Percentiles rank a stretch among this genome's conserved stretches.
Evolutionary conservation across 2,797 vertebrate species (phyloP).

Genomic region (Channa striata): DNA sequence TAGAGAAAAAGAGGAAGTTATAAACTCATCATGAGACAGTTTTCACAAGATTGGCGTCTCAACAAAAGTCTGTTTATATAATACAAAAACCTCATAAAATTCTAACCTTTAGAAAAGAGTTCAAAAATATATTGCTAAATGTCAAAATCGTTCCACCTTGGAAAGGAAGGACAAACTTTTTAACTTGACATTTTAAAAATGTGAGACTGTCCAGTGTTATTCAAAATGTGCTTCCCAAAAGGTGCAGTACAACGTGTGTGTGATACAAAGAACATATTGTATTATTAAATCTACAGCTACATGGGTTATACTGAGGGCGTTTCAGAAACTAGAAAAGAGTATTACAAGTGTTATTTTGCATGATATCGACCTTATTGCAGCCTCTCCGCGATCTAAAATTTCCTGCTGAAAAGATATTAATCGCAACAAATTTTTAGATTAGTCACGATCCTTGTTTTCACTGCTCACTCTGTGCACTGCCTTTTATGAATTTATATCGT

Average conservation of each 20-base stretch:
- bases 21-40: not conserved
- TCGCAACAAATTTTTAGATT: constrained; percentile 2
- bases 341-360: not conserved
- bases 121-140: constrained; percentile 19
- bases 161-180: constrained; percentile 22
- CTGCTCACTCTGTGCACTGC: constrained; percentile 12
- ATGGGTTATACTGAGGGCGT: not conserved
- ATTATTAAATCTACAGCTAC: not conserved
- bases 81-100: not conserved
- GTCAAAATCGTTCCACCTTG: constrained; percentile 9
- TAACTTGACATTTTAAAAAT: constrained; percentile 52
- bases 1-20: not conserved
- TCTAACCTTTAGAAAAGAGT: not conserved
- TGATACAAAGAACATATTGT: not conserved
- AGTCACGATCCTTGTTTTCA: not conserved
- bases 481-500: constrained; percentile 34
- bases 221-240: constrained; percentile 29
- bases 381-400: not conserved
- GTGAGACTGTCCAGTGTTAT: constrained; percentile 9
- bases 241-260: not conserved
- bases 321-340: not conserved
- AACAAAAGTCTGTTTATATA: not conserved
- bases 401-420: not conserved
- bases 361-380: not conserved
- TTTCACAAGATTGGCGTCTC: not conserved